Percentiles rank a stretch among this genome's conserved stretches.
Conservation (phyloP, 2,797 vertebrate genomes). For the Coreius guichenoti region DNA sequence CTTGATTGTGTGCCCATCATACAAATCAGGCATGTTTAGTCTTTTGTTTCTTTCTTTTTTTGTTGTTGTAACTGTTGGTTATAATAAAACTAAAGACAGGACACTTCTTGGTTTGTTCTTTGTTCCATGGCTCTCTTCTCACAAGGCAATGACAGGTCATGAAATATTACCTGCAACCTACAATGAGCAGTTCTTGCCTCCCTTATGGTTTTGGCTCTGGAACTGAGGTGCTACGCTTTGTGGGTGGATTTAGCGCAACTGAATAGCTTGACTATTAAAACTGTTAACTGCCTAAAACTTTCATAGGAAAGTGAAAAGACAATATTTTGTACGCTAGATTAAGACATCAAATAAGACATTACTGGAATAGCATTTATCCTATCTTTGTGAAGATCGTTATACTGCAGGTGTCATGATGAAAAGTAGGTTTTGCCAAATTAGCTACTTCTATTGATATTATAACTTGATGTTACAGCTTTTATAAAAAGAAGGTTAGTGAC, state of each 20-base stretch:
- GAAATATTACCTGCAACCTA: constrained; percentile 10
- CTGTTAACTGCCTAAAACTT: background rate
- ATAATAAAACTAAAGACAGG: background rate
- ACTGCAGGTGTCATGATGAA: background rate
- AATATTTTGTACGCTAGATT: background rate
- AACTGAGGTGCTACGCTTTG: background rate
- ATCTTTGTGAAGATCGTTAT: background rate
- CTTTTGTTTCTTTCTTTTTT: background rate
- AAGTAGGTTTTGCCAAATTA: background rate
- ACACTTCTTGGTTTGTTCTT: background rate
- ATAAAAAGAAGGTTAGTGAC: background rate
- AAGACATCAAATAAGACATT: background rate
- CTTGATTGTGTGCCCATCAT: constrained; percentile 38
- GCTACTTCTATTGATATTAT: background rate
- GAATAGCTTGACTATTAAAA: background rate
- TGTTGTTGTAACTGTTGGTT: background rate
- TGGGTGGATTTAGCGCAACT: background rate
- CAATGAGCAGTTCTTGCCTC: background rate
- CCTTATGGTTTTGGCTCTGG: background rate
- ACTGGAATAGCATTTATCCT: background rate
- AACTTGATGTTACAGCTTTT: background rate
- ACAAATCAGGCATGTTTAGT: background rate
- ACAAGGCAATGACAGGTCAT: background rate
- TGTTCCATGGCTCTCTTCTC: background rate
- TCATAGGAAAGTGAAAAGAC: background rate